Conservation (phyloP, 92 coral and sea anemone genomes). For the Siderastrea radians region DNA sequence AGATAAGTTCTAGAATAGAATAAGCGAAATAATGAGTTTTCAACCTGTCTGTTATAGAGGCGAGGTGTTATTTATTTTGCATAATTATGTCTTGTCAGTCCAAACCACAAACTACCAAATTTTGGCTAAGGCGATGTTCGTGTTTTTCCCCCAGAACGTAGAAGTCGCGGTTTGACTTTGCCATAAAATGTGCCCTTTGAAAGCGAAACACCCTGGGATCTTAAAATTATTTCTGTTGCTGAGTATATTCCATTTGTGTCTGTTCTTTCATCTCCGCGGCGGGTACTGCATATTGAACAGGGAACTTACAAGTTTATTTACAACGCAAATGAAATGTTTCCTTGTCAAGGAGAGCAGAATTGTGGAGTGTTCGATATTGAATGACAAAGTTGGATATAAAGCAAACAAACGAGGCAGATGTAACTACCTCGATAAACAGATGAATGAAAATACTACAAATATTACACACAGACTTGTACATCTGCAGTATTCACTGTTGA, state of each 20-base stretch:
- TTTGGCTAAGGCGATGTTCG: background rate
- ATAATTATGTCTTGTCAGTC: background rate
- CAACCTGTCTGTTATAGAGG: slow-evolving; percentile 5
- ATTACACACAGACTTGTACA: background rate
- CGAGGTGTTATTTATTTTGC: slow-evolving; percentile 4
- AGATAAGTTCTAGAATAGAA: background rate
- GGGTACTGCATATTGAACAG: background rate
- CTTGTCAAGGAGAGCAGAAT: slow-evolving; percentile 1
- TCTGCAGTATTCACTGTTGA: background rate
- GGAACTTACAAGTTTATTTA: background rate
- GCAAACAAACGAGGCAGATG: slow-evolving; percentile 18
- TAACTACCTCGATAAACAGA: slow-evolving; percentile 12
- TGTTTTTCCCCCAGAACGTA: background rate
- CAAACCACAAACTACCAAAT: slow-evolving; percentile 14
- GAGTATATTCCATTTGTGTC: background rate
- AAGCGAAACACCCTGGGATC: background rate
- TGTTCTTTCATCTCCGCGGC: slow-evolving; percentile 6
- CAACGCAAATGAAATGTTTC: background rate
- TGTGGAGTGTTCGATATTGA: slow-evolving; percentile 1
- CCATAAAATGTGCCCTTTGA: background rate
- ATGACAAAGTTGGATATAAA: background rate
- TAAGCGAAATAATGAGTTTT: background rate
- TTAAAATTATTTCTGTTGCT: background rate
- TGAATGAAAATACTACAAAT: background rate
- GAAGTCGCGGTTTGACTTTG: background rate